Percentiles rank a stretch among this genome's conserved stretches.
Conservation (phyloP, 2,797 vertebrate genomes). For the Ciconia nigra region DNA sequence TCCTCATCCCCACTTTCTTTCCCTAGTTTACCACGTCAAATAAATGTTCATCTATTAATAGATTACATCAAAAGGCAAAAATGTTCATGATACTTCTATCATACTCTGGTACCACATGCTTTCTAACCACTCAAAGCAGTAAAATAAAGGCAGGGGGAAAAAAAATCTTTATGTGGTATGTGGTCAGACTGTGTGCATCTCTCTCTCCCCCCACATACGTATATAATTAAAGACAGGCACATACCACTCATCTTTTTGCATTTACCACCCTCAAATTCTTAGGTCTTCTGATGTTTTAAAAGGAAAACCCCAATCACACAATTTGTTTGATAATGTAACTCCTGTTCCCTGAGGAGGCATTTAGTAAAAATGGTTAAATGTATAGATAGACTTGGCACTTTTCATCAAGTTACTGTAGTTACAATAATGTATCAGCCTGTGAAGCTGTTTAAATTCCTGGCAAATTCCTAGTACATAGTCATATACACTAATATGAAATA, state of each 20-base stretch:
- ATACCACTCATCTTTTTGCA: background rate
- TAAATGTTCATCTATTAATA: background rate
- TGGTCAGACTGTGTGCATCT: background rate
- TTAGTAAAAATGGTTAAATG: background rate
- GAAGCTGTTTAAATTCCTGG: background rate
- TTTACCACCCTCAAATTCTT: background rate
- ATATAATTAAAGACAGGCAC: background rate
- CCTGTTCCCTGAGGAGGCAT: background rate
- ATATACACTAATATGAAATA: background rate
- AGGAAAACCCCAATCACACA: background rate
- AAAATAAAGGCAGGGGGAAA: accelerated
- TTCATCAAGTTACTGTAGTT: background rate
- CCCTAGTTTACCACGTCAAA: background rate
- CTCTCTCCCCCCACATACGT: background rate
- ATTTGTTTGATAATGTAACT: background rate
- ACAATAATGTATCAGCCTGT: background rate
- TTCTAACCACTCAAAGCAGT: background rate
- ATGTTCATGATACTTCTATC: background rate
- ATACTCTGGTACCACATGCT: background rate
- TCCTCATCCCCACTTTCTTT: background rate
- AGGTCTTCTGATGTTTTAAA: background rate
- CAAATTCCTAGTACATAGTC: background rate
- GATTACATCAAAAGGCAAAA: background rate
- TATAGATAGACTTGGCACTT: background rate
- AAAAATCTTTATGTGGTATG: background rate